Conservation (phyloP, 2,888 invertebrate species). For the Pristionchus fissidentatus region DNA sequence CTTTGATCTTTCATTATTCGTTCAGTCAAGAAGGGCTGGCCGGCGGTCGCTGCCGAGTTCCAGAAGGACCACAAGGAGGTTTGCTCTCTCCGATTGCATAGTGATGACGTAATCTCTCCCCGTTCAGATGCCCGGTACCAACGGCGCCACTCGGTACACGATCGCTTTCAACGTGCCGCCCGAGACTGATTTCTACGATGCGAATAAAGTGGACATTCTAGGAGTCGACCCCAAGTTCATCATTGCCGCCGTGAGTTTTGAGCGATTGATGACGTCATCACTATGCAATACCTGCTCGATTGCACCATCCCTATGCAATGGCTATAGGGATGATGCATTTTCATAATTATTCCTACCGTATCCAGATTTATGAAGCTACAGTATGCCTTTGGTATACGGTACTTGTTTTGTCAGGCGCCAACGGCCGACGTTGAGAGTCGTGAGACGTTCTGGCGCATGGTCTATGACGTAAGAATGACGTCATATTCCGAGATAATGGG, state of each 20-base stretch:
- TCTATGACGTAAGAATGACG: slow-evolving; percentile 18
- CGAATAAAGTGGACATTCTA: slow-evolving; percentile 14
- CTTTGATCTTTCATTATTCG: not conserved
- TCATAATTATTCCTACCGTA: too few relatives aligned
- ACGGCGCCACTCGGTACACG: not conserved
- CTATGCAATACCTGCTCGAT: too few relatives aligned
- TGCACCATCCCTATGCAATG: too few relatives aligned
- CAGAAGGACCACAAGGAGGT: slow-evolving; percentile 18
- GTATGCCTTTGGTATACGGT: too few relatives aligned
- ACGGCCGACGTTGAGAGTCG: slow-evolving; percentile 15
- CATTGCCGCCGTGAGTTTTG: not conserved
- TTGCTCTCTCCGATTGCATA: not conserved
- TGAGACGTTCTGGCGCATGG: slow-evolving; percentile 25
- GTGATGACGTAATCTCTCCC: not conserved
- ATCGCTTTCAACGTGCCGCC: slow-evolving; percentile 7
- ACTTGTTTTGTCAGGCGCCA: not conserved
- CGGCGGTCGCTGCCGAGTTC: not conserved
- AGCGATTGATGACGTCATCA: not conserved
- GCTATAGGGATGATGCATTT: too few relatives aligned
- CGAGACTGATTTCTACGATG: slow-evolving; percentile 6
- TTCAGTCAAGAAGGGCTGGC: not conserved
- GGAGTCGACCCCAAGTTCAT: slow-evolving; percentile 39
- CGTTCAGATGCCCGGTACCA: not conserved
- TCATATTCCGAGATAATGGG: not conserved
- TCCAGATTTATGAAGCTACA: too few relatives aligned